Evolutionary conservation across 2,888 invertebrate species (phyloP).

Genomic region (Torymus auratus): DNA sequence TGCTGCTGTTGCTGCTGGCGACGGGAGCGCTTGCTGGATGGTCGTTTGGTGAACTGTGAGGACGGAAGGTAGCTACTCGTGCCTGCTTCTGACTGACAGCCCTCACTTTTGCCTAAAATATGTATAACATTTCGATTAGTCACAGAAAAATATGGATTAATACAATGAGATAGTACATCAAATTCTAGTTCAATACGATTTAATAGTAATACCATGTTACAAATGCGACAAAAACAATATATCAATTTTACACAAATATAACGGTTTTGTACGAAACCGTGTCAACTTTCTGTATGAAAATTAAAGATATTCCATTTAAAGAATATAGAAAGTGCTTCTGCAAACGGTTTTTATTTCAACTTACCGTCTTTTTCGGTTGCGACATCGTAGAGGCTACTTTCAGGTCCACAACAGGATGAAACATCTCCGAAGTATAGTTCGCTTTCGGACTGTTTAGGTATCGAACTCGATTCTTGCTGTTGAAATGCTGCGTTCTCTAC

Average conservation of each 20-base stretch:
- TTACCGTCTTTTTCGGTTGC: constrained; percentile 78
- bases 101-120: constrained; percentile 34
- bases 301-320: too few species aligned
- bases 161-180: too few species aligned
- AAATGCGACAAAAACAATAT: too few species aligned
- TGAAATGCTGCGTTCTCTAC: constrained; percentile 89
- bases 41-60: constrained; percentile 45
- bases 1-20: constrained; percentile 76
- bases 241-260: too few species aligned
- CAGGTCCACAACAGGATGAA: constrained; percentile 86
- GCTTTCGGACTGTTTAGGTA: constrained; percentile 83
- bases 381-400: constrained; percentile 80
- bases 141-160: not conserved
- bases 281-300: too few species aligned
- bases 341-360: too few species aligned
- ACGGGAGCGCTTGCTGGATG: constrained; percentile 42
- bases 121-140: not conserved
- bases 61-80: constrained; percentile 43
- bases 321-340: too few species aligned
- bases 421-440: constrained; percentile 93
- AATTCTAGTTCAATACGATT: too few species aligned
- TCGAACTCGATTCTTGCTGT: constrained; percentile 77
- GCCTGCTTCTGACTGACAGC: constrained; percentile 42
- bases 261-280: too few species aligned
- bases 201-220: too few species aligned